Evolutionary conservation across 2,797 vertebrate species (phyloP).

Genomic region (Syncerus caffer): DNA sequence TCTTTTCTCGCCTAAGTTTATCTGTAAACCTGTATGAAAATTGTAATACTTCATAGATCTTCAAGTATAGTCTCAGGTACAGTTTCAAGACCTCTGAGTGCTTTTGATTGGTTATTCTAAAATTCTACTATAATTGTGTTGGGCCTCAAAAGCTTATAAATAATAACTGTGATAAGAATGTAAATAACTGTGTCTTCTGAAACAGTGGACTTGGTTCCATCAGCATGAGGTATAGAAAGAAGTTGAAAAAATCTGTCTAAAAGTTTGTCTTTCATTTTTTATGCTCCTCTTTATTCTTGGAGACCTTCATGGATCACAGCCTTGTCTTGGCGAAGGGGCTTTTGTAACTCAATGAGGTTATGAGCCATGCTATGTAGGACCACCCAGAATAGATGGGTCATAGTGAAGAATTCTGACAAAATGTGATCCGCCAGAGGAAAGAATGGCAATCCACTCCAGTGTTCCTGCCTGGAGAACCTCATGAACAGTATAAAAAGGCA

Average conservation of each 20-base stretch:
- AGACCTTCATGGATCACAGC: neutral
- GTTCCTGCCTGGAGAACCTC: neutral
- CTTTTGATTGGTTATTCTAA: conserved; percentile 9
- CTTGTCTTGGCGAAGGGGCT: neutral
- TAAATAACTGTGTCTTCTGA: neutral
- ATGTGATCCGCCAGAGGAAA: neutral
- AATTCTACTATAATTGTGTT: neutral
- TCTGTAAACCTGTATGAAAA: neutral
- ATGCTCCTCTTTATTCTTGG: neutral
- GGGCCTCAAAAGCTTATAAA: neutral
- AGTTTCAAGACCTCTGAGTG: neutral
- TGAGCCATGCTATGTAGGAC: neutral
- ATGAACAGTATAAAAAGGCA: neutral
- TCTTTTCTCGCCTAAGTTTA: neutral
- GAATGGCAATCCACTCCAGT: neutral
- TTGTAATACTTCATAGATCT: neutral
- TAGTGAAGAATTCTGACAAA: neutral
- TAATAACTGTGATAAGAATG: neutral
- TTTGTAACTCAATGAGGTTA: neutral
- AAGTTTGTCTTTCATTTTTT: conserved; percentile 23
- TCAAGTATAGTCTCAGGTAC: neutral
- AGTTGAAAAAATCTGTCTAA: neutral
- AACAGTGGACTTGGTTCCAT: neutral
- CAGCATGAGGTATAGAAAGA: neutral
- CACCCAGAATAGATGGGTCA: neutral